Evolutionary conservation across 2,113 vertebrate genomes (phyloP).

Genomic region (Nesogale talazaci): DNA sequence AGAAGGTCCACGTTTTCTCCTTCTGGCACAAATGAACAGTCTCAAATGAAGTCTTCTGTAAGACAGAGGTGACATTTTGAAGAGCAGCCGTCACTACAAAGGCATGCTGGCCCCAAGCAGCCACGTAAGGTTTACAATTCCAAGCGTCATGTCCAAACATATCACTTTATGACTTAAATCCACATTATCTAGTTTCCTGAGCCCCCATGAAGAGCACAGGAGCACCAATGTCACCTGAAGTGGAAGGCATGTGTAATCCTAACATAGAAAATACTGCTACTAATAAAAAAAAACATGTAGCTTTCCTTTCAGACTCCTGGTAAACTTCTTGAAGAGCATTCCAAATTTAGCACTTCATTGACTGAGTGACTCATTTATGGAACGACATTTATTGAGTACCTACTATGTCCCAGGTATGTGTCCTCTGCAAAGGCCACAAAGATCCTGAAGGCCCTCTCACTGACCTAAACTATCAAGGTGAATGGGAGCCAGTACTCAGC

Average conservation of each 20-base stretch:
- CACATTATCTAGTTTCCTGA: background rate
- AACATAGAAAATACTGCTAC: background rate
- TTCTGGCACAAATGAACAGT: background rate
- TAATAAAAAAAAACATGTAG: background rate
- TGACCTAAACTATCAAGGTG: background rate
- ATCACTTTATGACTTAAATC: background rate
- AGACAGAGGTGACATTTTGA: background rate
- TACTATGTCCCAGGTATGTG: background rate
- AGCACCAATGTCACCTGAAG: background rate
- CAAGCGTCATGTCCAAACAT: background rate
- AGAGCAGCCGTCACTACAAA: background rate
- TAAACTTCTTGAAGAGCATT: background rate
- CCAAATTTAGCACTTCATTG: background rate
- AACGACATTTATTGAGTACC: background rate
- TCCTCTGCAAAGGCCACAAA: background rate
- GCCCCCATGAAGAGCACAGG: background rate
- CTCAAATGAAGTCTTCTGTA: background rate
- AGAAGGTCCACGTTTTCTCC: background rate
- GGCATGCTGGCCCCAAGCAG: background rate
- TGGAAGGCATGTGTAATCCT: background rate
- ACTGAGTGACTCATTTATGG: background rate
- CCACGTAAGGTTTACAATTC: background rate
- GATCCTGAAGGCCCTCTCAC: background rate
- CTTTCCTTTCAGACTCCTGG: background rate
- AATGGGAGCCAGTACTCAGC: background rate